phyloP scores from a whole-genome alignment of 2,888 invertebrate species.

The Notodonta dromedarius region DNA sequence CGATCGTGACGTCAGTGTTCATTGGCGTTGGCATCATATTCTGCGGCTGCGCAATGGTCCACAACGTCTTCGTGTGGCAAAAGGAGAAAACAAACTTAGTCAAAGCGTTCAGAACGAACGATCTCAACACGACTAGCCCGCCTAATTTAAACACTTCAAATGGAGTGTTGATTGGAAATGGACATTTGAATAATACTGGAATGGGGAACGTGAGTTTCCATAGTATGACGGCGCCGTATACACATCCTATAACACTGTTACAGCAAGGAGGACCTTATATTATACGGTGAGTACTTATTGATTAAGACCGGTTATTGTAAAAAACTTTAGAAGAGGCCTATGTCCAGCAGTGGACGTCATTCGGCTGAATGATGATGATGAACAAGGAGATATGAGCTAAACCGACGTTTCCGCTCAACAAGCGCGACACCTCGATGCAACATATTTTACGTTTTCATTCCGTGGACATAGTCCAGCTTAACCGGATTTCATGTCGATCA shows the following conservation, averaged over 20 bases:
- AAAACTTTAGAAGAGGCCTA: no score
- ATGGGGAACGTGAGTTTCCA: conserved; percentile 73
- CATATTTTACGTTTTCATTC: no score
- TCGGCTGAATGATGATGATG: no score
- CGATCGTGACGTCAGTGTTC: conserved; percentile 94
- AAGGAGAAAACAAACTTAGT: conserved; percentile 94
- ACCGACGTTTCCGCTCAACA: no score
- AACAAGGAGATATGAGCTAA: no score
- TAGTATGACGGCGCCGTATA: conserved; percentile 67
- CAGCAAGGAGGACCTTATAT: conserved; percentile 85
- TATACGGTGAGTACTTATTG: conserved; percentile 65
- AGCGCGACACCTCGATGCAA: no score
- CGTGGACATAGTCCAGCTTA: no score
- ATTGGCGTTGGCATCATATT: conserved; percentile 96
- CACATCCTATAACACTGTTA: conserved; percentile 75
- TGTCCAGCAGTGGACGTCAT: no score
- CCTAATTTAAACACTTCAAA: conserved; percentile 66
- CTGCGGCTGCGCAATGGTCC: conserved; percentile 96
- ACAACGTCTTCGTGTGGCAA: conserved; percentile 98
- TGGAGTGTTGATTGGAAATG: conserved; percentile 69
- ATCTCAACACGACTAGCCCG: conserved; percentile 52
- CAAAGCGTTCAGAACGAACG: conserved; percentile 81
- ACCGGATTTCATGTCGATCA: no score
- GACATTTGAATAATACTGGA: conserved; percentile 72
- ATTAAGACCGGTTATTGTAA: no score